These are phyloP conservation scores for Sceloporus tristichus DNA, from an alignment of 2,113 vertebrate genomes.

Conservation along the genomic window DNA sequence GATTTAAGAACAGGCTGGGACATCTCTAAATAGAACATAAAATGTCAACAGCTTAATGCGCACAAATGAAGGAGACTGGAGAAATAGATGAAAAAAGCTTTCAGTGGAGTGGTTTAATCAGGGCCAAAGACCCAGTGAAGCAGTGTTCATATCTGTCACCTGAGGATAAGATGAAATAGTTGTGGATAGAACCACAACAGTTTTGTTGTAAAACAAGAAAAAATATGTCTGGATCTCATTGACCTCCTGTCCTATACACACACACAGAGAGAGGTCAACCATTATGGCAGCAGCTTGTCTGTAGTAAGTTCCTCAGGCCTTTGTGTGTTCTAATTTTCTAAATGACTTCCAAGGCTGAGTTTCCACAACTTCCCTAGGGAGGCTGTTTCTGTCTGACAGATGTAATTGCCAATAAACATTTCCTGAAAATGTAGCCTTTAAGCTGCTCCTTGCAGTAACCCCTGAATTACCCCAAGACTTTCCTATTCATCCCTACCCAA, in stretches of 20 bases:
- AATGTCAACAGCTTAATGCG: neutral
- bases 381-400: constrained; percentile 1
- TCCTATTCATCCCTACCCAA: neutral
- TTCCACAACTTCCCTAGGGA: constrained; percentile 8
- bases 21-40: neutral
- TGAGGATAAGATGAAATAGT: neutral
- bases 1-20: neutral
- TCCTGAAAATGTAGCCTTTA: neutral
- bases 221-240: neutral
- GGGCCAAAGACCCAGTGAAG: neutral
- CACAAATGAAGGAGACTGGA: neutral
- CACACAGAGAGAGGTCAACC: neutral
- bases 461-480: neutral
- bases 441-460: neutral
- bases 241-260: neutral
- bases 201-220: neutral
- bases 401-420: constrained; percentile 18
- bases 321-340: constrained; percentile 7
- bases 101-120: neutral
- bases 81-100: neutral
- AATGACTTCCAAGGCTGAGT: neutral
- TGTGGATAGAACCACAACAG: neutral
- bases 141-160: neutral
- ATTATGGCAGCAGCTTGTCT: neutral
- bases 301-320: neutral